phyloP scores from a whole-genome alignment of 2,797 vertebrate genomes.

The Hylomyscus alleni region DNA sequence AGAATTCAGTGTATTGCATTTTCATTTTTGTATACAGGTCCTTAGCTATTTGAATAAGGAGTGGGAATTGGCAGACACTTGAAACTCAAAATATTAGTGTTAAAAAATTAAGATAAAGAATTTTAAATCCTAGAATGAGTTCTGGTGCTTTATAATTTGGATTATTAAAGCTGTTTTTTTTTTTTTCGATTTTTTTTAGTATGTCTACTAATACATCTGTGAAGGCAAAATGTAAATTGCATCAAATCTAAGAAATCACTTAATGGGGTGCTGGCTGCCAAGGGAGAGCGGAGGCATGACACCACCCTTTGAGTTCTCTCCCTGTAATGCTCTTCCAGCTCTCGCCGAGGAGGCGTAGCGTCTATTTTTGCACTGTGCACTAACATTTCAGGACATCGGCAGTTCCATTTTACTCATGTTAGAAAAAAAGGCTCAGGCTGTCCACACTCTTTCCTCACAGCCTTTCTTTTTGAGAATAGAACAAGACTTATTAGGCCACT shows the following conservation, averaged over 20 bases:
- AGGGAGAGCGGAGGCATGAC: not conserved
- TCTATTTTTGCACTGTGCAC: conserved; percentile 43
- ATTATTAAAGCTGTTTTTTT: not conserved
- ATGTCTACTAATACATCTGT: not conserved
- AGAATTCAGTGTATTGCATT: conserved; percentile 34
- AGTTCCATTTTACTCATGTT: conserved; percentile 57
- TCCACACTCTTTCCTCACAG: not conserved
- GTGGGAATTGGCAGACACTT: not conserved
- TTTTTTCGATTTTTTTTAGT: not conserved
- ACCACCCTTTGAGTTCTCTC: not conserved
- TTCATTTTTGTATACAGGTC: conserved; percentile 63
- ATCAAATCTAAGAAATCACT: conserved; percentile 10
- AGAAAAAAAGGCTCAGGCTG: conserved; percentile 41
- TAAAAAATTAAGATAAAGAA: conserved; percentile 59
- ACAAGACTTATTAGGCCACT: not conserved
- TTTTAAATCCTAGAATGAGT: conserved; percentile 20
- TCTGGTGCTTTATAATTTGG: not conserved
- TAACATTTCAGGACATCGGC: conserved; percentile 56
- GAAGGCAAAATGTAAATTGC: not conserved
- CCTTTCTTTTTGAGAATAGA: conserved; percentile 31
- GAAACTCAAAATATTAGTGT: conserved; percentile 47
- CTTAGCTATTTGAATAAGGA: conserved; percentile 58
- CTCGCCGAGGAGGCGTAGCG: not conserved
- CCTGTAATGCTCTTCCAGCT: not conserved
- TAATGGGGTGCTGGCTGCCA: not conserved